Percentiles rank a stretch among this genome's conserved stretches.
Evolutionary conservation across 2,888 invertebrate species (phyloP).

Genomic region (Pelosia muscerda): DNA sequence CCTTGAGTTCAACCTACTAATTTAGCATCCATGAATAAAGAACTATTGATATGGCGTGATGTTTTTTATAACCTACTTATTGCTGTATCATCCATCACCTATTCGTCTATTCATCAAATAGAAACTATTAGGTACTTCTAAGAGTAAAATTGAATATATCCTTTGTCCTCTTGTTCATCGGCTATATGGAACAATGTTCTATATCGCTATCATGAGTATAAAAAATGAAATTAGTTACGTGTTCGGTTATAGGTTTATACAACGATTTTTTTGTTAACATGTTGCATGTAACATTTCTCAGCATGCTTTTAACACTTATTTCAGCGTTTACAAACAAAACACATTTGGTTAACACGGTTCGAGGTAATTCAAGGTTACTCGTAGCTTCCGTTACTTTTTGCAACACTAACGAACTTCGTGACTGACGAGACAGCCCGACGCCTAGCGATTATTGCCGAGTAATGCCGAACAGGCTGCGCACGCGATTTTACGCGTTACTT

Average conservation of each 20-base stretch:
- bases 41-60: not conserved
- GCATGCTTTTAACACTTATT: slow-evolving; percentile 10
- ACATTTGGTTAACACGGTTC: slow-evolving; percentile 20
- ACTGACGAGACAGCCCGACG: slow-evolving; percentile 57
- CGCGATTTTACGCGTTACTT: slow-evolving; percentile 48
- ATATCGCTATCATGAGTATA: not conserved
- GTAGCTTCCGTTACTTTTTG: slow-evolving; percentile 46
- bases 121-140: not conserved
- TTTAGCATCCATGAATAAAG: not conserved
- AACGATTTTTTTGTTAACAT: not conserved
- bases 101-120: not conserved
- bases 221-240: not conserved
- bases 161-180: not conserved
- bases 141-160: slow-evolving; percentile 4
- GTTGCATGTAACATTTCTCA: slow-evolving; percentile 6
- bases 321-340: slow-evolving; percentile 18
- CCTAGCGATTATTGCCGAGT: slow-evolving; percentile 53
- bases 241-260: not conserved
- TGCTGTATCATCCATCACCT: not conserved
- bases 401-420: slow-evolving; percentile 50
- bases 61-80: not conserved
- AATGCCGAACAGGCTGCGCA: slow-evolving; percentile 54
- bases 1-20: not conserved
- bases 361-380: slow-evolving; percentile 41
- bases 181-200: not conserved